Conservation (phyloP, 2,888 invertebrate species). For the Xanthia togata region DNA sequence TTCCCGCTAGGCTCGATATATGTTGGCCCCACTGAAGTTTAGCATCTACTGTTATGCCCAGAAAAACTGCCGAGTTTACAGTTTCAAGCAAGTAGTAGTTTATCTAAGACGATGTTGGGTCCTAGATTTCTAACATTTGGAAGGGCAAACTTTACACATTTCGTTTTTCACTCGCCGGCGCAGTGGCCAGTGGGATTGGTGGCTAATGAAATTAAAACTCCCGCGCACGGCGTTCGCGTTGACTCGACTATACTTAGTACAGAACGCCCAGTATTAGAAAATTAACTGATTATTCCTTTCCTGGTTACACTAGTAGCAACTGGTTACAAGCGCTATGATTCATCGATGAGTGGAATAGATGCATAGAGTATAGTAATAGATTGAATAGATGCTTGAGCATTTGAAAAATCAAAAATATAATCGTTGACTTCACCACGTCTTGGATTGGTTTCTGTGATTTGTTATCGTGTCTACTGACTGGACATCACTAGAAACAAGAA, state of each 20-base stretch:
- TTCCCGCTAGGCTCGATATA: no score
- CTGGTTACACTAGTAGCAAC: neutral
- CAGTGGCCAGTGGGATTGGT: neutral
- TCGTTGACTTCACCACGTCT: neutral
- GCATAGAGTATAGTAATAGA: no score
- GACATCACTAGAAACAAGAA: slow-evolving; percentile 37
- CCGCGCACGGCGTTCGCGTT: neutral
- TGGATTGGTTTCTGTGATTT: no score
- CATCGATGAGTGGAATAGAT: neutral
- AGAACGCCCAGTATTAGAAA: neutral
- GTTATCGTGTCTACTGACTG: neutral
- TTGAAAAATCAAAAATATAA: neutral
- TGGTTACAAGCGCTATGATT: neutral
- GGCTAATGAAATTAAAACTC: neutral
- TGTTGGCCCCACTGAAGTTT: no score
- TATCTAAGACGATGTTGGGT: no score
- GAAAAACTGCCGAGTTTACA: no score
- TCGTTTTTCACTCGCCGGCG: no score
- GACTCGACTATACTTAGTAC: neutral
- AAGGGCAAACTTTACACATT: no score
- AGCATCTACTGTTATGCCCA: no score
- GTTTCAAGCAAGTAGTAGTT: no score
- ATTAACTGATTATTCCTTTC: neutral
- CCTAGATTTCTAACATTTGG: no score
- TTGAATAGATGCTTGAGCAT: neutral